Evolutionary conservation across 2,888 invertebrate genomes (phyloP).

Genomic region (Bembecia ichneumoniformis): DNA sequence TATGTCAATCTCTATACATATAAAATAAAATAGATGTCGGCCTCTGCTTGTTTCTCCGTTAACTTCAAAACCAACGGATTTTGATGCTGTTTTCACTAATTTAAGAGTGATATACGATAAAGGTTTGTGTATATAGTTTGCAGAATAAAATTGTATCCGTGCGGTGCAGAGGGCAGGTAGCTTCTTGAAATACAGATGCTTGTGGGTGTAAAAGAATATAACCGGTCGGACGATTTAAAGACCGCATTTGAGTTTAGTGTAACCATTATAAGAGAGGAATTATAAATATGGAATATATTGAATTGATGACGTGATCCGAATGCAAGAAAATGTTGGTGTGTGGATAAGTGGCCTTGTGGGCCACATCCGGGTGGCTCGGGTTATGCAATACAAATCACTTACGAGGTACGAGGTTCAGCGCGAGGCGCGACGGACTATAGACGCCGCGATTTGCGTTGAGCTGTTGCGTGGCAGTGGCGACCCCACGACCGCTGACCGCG

Average conservation of each 20-base stretch:
- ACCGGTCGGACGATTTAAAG: no score
- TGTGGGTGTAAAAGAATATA: no score
- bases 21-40: neutral
- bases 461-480: conserved; percentile 8
- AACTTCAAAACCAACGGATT: neutral
- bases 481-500: conserved; percentile 7
- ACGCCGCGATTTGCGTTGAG: conserved; percentile 10
- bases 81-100: no score
- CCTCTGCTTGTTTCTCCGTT: neutral
- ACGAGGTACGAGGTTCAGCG: conserved; percentile 26
- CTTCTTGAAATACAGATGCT: no score
- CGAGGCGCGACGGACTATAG: conserved; percentile 5
- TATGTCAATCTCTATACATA: no score
- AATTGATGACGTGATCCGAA: conserved; percentile 12
- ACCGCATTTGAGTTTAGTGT: conserved; percentile 3
- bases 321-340: conserved; percentile 27
- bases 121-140: no score
- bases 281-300: conserved; percentile 9
- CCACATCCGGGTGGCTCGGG: conserved; percentile 52
- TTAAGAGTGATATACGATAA: no score
- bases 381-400: conserved; percentile 34
- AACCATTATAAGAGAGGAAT: conserved; percentile 12
- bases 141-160: no score
- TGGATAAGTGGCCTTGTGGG: conserved; percentile 45
- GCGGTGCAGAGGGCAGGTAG: no score